phyloP scores from a whole-genome alignment of 2,797 vertebrate species.

The Serranus cabrilla region DNA sequence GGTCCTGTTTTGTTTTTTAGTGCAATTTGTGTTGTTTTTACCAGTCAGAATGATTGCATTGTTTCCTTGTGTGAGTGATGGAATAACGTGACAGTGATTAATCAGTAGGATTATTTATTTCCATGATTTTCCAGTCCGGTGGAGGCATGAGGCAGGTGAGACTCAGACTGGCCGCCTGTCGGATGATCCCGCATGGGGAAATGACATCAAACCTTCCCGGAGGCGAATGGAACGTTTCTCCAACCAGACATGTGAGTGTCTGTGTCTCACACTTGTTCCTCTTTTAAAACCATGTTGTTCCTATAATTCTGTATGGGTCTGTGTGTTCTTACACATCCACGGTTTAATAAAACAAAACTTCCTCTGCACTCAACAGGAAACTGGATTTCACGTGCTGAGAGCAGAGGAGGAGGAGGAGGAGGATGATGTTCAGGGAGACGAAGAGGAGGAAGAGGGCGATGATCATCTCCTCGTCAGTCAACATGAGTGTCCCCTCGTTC shows the following conservation, averaged over 20 bases:
- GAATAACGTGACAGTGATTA: conserved; percentile 59
- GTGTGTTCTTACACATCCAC: not conserved
- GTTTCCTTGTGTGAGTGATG: conserved; percentile 35
- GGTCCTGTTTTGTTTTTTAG: not conserved
- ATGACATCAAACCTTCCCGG: conserved; percentile 75
- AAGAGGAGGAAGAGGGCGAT: conserved; percentile 43
- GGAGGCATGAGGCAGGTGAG: conserved; percentile 87
- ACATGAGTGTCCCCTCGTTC: conserved; percentile 82
- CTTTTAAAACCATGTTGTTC: conserved; percentile 46
- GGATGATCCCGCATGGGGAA: conserved; percentile 67
- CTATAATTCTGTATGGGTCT: not conserved
- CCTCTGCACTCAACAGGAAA: conserved; percentile 73
- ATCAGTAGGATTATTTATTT: conserved; percentile 48
- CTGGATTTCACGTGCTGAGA: conserved; percentile 35
- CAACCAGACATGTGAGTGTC: conserved; percentile 84
- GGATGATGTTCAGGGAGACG: conserved; percentile 37
- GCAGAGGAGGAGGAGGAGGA: conserved; percentile 34
- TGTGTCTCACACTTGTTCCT: conserved; percentile 47
- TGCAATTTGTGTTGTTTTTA: not conserved
- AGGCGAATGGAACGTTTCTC: conserved; percentile 77
- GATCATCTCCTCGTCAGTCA: conserved; percentile 68
- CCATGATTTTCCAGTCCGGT: conserved; percentile 80
- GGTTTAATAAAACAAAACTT: conserved; percentile 14
- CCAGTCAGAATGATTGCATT: not conserved
- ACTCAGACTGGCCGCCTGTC: conserved; percentile 87